Conservation (phyloP, 1,140 invertebrate genomes). For the Carcinoscorpius rotundicauda region DNA sequence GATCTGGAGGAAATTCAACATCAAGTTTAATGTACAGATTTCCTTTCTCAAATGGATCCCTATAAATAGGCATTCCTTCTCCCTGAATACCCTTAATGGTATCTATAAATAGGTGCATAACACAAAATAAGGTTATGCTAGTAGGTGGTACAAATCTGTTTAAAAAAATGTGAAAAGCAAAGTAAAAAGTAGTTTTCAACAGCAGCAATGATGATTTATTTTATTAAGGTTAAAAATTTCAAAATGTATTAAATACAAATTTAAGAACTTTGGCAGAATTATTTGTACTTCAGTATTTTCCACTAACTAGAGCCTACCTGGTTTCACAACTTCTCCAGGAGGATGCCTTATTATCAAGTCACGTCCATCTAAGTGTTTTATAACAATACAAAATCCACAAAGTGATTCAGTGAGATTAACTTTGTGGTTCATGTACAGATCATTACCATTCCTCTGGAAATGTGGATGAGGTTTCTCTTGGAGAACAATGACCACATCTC, state of each 20-base stretch:
- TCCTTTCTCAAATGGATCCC: conserved; percentile 69
- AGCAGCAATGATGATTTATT: too few species aligned
- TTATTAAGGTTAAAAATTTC: too few species aligned
- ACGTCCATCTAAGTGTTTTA: conserved; percentile 72
- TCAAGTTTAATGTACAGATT: conserved; percentile 77
- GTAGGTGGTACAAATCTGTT: too few species aligned
- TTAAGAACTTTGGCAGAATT: too few species aligned
- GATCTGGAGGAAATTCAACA: conserved; percentile 66
- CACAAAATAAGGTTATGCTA: too few species aligned
- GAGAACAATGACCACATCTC: conserved; percentile 45
- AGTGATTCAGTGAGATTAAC: conserved; percentile 41
- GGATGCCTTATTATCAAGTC: conserved; percentile 56
- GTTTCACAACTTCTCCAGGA: conserved; percentile 59
- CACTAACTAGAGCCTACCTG: conserved; percentile 28
- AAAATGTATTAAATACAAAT: too few species aligned
- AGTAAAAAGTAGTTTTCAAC: too few species aligned
- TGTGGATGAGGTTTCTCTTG: conserved; percentile 40
- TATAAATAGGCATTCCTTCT: conserved; percentile 48
- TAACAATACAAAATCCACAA: conserved; percentile 40
- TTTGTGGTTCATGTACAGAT: conserved; percentile 38
- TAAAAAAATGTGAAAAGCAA: too few species aligned
- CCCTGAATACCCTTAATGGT: conserved; percentile 37
- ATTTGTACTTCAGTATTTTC: too few species aligned
- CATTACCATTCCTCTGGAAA: conserved; percentile 38
- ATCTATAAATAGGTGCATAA: conserved; percentile 16